Percentiles rank a stretch among this genome's conserved stretches.
These are phyloP conservation scores for Neomonachus schauinslandi DNA, from an alignment of 2,113 vertebrate genomes.

Conservation along the genomic window DNA sequence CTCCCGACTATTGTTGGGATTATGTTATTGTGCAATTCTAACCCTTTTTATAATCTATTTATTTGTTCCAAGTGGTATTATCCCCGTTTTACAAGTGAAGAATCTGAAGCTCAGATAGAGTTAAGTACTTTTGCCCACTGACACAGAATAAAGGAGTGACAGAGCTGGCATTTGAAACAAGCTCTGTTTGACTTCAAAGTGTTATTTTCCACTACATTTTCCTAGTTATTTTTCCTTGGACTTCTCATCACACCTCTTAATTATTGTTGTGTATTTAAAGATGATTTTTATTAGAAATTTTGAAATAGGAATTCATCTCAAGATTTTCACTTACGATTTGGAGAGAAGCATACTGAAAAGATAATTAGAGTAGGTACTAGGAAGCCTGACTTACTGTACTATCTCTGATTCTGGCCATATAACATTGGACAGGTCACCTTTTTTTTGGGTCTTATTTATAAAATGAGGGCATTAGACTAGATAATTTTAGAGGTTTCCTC, in stretches of 20 bases:
- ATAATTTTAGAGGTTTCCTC: slow-evolving; percentile 33
- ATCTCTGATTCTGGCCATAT: background rate
- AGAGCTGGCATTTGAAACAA: background rate
- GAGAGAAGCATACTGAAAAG: slow-evolving; percentile 35
- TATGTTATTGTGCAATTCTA: background rate
- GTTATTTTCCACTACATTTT: background rate
- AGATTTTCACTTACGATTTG: slow-evolving; percentile 1
- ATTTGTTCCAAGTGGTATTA: slow-evolving; percentile 9
- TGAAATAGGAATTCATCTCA: background rate
- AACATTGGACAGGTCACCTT: background rate
- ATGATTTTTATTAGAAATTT: slow-evolving; percentile 36
- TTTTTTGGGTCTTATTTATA: background rate
- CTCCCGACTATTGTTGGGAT: background rate
- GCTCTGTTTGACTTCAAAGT: background rate
- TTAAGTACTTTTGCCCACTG: background rate
- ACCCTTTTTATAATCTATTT: background rate
- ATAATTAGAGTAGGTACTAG: background rate
- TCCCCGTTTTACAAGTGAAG: background rate
- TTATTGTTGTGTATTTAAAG: slow-evolving; percentile 33
- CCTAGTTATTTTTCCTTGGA: background rate
- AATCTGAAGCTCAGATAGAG: background rate
- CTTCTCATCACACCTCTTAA: background rate
- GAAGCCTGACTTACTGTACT: background rate
- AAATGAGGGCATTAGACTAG: slow-evolving; percentile 1
- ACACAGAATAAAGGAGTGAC: background rate